phyloP scores from a whole-genome alignment of 2,888 invertebrate species.

The Ommatoiulus sabulosus region DNA sequence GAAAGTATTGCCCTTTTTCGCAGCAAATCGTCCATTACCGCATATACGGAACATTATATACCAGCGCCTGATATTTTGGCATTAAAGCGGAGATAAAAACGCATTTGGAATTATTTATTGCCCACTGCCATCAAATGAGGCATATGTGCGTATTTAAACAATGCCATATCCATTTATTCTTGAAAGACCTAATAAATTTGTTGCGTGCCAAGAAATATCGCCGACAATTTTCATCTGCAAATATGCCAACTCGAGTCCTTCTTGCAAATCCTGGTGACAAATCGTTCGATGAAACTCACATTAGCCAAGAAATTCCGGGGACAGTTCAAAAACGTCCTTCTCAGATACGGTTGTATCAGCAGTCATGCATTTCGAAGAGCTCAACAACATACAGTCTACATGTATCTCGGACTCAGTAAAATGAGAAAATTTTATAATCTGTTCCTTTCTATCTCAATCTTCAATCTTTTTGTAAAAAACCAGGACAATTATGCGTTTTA shows the following conservation, averaged over 20 bases:
- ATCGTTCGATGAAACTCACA: constrained; percentile 33
- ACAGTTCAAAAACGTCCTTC: neutral
- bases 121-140: constrained; percentile 13
- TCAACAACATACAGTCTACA: too few relatives aligned
- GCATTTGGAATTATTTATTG: constrained; percentile 1
- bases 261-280: neutral
- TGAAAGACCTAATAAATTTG: constrained; percentile 32
- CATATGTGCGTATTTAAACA: constrained; percentile 39
- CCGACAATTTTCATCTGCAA: neutral
- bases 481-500: too few relatives aligned
- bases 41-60: neutral
- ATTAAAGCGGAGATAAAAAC: constrained; percentile 39
- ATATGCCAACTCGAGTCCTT: neutral
- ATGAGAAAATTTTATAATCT: too few relatives aligned
- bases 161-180: constrained; percentile 37
- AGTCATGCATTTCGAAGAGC: too few relatives aligned
- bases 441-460: too few relatives aligned
- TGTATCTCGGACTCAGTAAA: too few relatives aligned
- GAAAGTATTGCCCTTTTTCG: constrained; percentile 11
- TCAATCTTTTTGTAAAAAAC: too few relatives aligned
- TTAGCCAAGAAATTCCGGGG: neutral
- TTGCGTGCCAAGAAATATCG: constrained; percentile 10
- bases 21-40: constrained; percentile 23
- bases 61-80: neutral
- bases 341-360: too few relatives aligned